Evolutionary conservation across 2,888 invertebrate genomes (phyloP).

Genomic region (Cheiracanthium punctorium): DNA sequence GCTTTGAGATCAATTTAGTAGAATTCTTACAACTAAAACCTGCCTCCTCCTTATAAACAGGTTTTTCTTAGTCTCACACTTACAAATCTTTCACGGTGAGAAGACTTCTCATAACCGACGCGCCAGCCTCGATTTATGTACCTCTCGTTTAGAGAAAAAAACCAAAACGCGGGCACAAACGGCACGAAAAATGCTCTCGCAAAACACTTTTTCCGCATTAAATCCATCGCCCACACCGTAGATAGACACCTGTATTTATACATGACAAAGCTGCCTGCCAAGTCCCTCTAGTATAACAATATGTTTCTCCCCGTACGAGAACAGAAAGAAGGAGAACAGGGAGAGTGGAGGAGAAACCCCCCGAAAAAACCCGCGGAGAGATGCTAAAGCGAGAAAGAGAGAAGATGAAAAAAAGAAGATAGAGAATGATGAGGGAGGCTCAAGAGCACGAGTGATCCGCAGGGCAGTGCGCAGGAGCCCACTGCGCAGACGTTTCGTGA

Average conservation of each 20-base stretch:
- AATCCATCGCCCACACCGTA: conserved; percentile 1
- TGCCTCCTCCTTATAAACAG: too few relatives aligned
- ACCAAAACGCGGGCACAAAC: not conserved
- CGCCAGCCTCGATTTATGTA: too few relatives aligned
- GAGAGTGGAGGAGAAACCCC: not conserved
- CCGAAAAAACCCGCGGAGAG: conserved; percentile 4
- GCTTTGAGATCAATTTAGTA: too few relatives aligned
- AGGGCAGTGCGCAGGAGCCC: conserved; percentile 45
- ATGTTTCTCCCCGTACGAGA: not conserved
- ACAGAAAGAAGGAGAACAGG: not conserved
- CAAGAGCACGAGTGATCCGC: conserved; percentile 51
- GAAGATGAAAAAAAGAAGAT: not conserved
- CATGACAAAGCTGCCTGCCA: conserved; percentile 17
- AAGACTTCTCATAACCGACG: too few relatives aligned
- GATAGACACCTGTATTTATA: conserved; percentile 15
- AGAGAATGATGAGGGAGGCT: conserved; percentile 27
- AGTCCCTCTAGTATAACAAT: conserved; percentile 13
- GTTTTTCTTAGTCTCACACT: too few relatives aligned
- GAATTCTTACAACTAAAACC: too few relatives aligned
- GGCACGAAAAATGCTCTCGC: not conserved
- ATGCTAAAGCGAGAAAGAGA: not conserved
- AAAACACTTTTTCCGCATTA: not conserved
- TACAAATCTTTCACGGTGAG: too few relatives aligned
- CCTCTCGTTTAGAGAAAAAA: too few relatives aligned
- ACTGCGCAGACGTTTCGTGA: conserved; percentile 61